These are phyloP conservation scores for Aleadryas rufinucha DNA, from an alignment of 2,113 vertebrate species.

Conservation along the genomic window DNA sequence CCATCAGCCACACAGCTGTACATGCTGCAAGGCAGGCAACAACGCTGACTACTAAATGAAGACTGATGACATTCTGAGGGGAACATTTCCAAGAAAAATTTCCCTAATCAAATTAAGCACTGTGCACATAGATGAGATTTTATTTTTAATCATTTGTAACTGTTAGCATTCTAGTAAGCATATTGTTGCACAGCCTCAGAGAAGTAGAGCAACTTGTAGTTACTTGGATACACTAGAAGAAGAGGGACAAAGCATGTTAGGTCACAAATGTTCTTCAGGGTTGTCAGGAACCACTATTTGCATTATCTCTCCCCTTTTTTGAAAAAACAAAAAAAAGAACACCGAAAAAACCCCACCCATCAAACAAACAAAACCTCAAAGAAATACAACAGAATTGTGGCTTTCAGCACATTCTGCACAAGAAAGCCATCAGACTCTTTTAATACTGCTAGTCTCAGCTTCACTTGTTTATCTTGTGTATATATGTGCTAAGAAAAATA, in stretches of 20 bases:
- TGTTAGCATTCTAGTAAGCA: background rate
- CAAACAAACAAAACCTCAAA: background rate
- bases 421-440: background rate
- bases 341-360: background rate
- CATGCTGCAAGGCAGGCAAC: background rate
- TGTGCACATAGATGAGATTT: background rate
- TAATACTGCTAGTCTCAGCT: background rate
- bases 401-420: background rate
- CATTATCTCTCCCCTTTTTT: background rate
- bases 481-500: background rate
- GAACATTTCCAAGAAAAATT: background rate
- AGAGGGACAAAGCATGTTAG: background rate
- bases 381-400: background rate
- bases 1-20: background rate
- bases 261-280: background rate
- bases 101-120: background rate
- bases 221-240: background rate
- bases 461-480: background rate
- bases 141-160: background rate
- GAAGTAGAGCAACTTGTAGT: background rate
- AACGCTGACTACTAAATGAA: background rate
- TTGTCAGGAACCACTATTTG: background rate
- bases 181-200: background rate
- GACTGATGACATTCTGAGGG: background rate
- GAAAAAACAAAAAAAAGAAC: background rate